Evolutionary conservation across 2,888 invertebrate species (phyloP).

Genomic region (Acronicta alni): DNA sequence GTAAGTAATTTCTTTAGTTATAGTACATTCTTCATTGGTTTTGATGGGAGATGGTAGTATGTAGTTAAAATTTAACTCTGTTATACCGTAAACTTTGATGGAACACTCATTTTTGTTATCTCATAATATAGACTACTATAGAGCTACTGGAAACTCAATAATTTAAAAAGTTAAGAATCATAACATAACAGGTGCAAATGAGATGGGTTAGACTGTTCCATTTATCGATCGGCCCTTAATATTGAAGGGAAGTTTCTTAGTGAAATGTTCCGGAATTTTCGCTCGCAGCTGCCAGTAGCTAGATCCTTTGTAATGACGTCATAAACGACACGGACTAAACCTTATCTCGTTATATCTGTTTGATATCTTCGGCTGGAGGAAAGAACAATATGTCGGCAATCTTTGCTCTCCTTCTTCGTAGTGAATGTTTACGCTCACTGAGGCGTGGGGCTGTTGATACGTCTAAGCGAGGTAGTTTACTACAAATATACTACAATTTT

Average conservation of each 20-base stretch:
- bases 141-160: conserved; percentile 18
- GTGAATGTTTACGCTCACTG: conserved; percentile 48
- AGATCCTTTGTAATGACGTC: conserved; percentile 45
- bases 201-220: background rate
- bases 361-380: conserved; percentile 33
- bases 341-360: conserved; percentile 47
- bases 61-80: conserved; percentile 29
- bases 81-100: conserved; percentile 21
- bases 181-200: conserved; percentile 6
- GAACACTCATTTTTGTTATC: conserved; percentile 14
- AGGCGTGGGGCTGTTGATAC: conserved; percentile 48
- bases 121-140: conserved; percentile 2
- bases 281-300: conserved; percentile 37
- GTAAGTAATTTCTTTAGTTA: conserved; percentile 67
- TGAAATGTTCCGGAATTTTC: conserved; percentile 32
- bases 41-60: conserved; percentile 25
- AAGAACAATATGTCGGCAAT: conserved; percentile 41
- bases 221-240: conserved; percentile 13
- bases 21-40: conserved; percentile 51
- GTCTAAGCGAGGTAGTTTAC: conserved; percentile 39
- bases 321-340: conserved; percentile 44
- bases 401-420: conserved; percentile 32
- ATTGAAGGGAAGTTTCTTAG: conserved; percentile 26
- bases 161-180: background rate
- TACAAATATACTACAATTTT: conserved; percentile 48